These are phyloP conservation scores for Enoplolaimus lenunculus DNA, from an alignment of 2,888 invertebrate genomes.

Conservation along the genomic window DNA sequence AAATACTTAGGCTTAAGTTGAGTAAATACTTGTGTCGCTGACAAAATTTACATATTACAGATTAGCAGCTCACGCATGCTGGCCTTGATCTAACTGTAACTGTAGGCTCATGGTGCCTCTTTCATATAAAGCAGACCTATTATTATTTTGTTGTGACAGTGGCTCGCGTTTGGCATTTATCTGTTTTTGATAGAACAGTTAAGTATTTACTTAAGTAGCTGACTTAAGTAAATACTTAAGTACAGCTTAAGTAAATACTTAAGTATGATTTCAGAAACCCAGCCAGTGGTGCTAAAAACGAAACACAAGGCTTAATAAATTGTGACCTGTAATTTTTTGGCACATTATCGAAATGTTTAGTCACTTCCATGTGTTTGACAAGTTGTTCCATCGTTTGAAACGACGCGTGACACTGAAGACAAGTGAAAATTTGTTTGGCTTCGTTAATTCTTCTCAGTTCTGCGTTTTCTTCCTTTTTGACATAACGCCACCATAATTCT, in stretches of 20 bases:
- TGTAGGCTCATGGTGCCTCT: too few species aligned
- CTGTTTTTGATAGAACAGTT: too few species aligned
- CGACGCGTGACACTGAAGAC: slow-evolving; percentile 23
- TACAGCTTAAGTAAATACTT: too few species aligned
- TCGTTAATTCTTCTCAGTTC: slow-evolving; percentile 23
- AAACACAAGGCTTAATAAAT: neutral
- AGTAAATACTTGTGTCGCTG: too few species aligned
- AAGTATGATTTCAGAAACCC: too few species aligned
- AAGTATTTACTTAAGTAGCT: too few species aligned
- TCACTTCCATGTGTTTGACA: slow-evolving; percentile 24
- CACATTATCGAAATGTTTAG: slow-evolving; percentile 23
- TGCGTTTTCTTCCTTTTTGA: slow-evolving; percentile 23
- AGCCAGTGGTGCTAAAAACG: neutral
- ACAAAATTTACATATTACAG: too few species aligned
- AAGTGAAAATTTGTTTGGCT: slow-evolving; percentile 25
- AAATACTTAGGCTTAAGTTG: neutral
- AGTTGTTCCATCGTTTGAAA: slow-evolving; percentile 24
- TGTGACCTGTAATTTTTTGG: slow-evolving; percentile 25
- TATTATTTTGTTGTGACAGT: neutral
- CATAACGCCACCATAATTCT: slow-evolving; percentile 22
- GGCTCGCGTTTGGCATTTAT: too few species aligned
- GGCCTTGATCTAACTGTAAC: too few species aligned
- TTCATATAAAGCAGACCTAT: too few species aligned
- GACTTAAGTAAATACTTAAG: too few species aligned
- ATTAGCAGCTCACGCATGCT: too few species aligned